These are phyloP conservation scores for Melanchra persicariae DNA, from an alignment of 2,888 invertebrate species.

Conservation along the genomic window DNA sequence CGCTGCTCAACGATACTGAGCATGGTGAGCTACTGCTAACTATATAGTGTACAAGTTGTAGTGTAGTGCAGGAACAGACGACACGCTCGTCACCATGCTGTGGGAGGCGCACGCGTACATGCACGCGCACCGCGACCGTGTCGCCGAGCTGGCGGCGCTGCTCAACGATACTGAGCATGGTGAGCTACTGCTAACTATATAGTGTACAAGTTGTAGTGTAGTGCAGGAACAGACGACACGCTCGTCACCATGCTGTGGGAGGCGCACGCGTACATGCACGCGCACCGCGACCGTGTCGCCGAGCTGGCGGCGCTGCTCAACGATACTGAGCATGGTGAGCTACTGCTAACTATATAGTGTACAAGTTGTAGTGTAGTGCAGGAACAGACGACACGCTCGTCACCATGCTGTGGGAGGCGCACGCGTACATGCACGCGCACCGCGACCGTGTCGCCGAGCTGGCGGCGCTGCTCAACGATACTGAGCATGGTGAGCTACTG, in stretches of 20 bases:
- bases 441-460: slow-evolving; percentile 91
- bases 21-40: not conserved
- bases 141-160: no score
- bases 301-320: slow-evolving; percentile 91
- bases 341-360: not conserved
- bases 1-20: no score
- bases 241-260: slow-evolving; percentile 10
- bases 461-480: slow-evolving; percentile 85
- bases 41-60: not conserved
- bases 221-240: not conserved
- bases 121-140: slow-evolving; percentile 84
- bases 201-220: not conserved
- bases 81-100: slow-evolving; percentile 11
- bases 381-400: not conserved
- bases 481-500: slow-evolving; percentile 4
- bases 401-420: slow-evolving; percentile 8
- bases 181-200: not conserved
- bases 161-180: no score
- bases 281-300: slow-evolving; percentile 84
- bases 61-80: not conserved
- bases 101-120: no score
- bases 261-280: no score
- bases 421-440: no score
- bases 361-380: slow-evolving; percentile 82
- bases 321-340: slow-evolving; percentile 6